Base-by-base conservation (phyloP, 2,113 vertebrate genomes). In the Boulengeromyrus knoepffleri region DNA sequence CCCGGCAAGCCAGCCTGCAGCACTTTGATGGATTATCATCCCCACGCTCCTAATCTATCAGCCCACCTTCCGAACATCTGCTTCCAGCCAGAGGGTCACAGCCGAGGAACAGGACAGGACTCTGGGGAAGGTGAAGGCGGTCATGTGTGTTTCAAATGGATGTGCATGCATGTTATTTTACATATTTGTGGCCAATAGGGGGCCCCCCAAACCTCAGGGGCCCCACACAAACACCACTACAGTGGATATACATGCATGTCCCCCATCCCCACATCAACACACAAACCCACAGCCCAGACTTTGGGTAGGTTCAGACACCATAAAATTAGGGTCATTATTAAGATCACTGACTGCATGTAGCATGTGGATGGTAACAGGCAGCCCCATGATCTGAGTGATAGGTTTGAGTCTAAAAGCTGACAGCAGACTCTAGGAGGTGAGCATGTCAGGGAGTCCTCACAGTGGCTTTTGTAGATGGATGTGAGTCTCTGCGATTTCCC, bases 21-120 rank as follows among this genome's bases (percentile, higher is more conserved):
- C 42, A 17, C 27, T 88, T 45, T 53, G 88, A 89, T 84, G 49
- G 74, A 42, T 39, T 53, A 7, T 53, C 39, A 36, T 89, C 47
- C 7, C 42, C 88, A 39, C 21, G 52, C 49, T 80, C 70, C 88
- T 17, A 83, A 89, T 89, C 19, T 89, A 89, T 53, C 74, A 84
- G 50, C 47, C 17, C 74, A 56, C 70, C 50, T 84, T 56, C 31
- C 47, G 10, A 27, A 56, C 50, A 66, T n/a, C 87, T 88, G 56
- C 8, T 88, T 88, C 42, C 53, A 45, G 7, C 50, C 31, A 21
- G 5, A 58, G 85, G 85, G 46, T 50, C 49, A 53, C 47, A 15
- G 49, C 13, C 27, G 2, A 53, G 85, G 47, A 49, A 27, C 21
- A 19, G 77, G 39, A 45, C 3, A 4, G 36, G 36, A 36, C 36